Base-by-base conservation (phyloP, 1,140 invertebrate genomes). In the Lordiphosa mommai region DNA sequence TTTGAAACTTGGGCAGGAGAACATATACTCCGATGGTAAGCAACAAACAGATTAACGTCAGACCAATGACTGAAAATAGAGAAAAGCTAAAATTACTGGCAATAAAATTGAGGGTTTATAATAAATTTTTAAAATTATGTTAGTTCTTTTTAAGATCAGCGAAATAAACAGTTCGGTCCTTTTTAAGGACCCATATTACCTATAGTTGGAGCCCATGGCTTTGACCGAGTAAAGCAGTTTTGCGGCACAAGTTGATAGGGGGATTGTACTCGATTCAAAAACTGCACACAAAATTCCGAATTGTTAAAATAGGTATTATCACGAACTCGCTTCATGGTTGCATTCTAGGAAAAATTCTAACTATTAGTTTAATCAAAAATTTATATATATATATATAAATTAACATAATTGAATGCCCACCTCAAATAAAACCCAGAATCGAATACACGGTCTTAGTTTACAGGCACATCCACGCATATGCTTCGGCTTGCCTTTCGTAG, bases 21-120 rank as follows among this genome's bases (percentile, higher is more conserved):
- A 92, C 91, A 67, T 95, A 95, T 0, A 95, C 93, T 20, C 93
- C 17, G 37, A 95, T 92, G 0, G 94, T 95, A 0, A 90, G 88
- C 5, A 93, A 36, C 0, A 94, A 88, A 55, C 93, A 94, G 0
- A 93, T 91, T 4, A 94, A 90, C 0, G 94, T 94, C 1, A 94
- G 69, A 0, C 92, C 72, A 49, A 94, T 90, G 29, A 92, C 93
- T 91, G 89, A 3, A 73, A 88, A 1, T 23, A 23, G 20, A 1
- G 6, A 23, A 23, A 23, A 23, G 17, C 3, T 4, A 0, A 5
- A 3, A 2, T 20, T 20, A 20, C 17, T 20, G 3, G 6, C 20
- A 23, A 5, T 20, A 0, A 4, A 20, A 20, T 20, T 4, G 1
- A 20, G 20, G 3, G 6, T 23, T 23, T 5, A 23, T 1, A 23